Percentiles rank a stretch among this genome's conserved stretches.
Conservation (phyloP, 2,888 invertebrate species). For the Azorinus chamasolen region DNA sequence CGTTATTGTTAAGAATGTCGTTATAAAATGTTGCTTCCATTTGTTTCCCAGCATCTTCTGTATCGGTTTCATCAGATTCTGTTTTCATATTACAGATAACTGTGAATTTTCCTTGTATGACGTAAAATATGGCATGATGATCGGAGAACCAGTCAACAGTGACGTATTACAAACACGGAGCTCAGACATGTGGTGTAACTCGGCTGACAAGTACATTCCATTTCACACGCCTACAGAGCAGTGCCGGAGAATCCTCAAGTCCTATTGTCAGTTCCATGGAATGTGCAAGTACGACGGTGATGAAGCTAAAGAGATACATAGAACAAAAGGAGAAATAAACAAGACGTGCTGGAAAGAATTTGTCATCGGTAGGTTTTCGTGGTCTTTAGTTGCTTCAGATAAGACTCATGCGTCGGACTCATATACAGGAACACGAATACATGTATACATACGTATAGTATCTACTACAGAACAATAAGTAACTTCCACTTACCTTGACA, state of each 20-base stretch:
- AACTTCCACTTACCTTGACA: too few species aligned
- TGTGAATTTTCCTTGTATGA: slow-evolving; percentile 78
- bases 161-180: slow-evolving; percentile 64
- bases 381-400: too few species aligned
- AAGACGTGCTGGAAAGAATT: slow-evolving; percentile 78
- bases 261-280: slow-evolving; percentile 68
- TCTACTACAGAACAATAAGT: too few species aligned
- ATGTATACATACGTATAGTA: too few species aligned
- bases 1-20: too few species aligned
- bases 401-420: too few species aligned
- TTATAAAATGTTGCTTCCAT: too few species aligned
- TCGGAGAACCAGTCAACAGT: slow-evolving; percentile 67
- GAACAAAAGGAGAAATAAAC: slow-evolving; percentile 68
- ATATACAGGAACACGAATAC: too few species aligned
- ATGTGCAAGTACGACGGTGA: slow-evolving; percentile 66
- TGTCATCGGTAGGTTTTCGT: slow-evolving; percentile 59
- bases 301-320: slow-evolving; percentile 39
- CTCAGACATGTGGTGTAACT: slow-evolving; percentile 66
- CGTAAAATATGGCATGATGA: slow-evolving; percentile 66
- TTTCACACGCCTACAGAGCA: slow-evolving; percentile 63
- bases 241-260: slow-evolving; percentile 61
- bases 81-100: slow-evolving; percentile 47
- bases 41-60: too few species aligned
- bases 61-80: not conserved
- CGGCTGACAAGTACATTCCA: slow-evolving; percentile 64